These are phyloP conservation scores for Lepidothrix coronata DNA, from an alignment of 2,113 vertebrate species.

Conservation along the genomic window DNA sequence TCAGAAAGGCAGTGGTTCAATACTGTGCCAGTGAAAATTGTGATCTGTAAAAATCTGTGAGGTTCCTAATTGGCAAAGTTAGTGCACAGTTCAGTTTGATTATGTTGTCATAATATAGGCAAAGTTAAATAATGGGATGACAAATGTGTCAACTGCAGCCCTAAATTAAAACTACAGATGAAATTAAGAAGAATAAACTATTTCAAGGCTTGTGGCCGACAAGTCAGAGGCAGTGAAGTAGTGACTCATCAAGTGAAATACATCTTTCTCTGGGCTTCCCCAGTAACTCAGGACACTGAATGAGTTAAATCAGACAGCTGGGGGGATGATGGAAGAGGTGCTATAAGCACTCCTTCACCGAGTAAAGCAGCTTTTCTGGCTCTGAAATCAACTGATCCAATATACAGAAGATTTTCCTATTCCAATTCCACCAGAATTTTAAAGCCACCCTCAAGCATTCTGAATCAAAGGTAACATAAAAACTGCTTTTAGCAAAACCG, in stretches of 20 bases:
- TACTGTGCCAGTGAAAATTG: not conserved
- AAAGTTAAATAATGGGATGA: not conserved
- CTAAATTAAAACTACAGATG: not conserved
- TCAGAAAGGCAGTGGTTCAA: not conserved
- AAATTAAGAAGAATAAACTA: not conserved
- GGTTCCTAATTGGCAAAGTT: not conserved
- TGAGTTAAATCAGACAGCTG: not conserved
- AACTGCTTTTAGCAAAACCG: not conserved
- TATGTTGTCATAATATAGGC: not conserved
- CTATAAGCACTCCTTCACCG: not conserved
- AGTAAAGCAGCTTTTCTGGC: slow-evolving; percentile 14
- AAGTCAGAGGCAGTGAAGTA: not conserved
- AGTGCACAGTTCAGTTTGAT: not conserved
- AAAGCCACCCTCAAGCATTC: slow-evolving; percentile 28
- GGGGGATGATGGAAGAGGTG: slow-evolving; percentile 1
- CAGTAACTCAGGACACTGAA: not conserved
- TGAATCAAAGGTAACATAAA: slow-evolving; percentile 42
- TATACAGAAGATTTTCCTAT: slow-evolving; percentile 7
- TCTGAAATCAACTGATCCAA: slow-evolving; percentile 28
- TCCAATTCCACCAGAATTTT: slow-evolving; percentile 11
- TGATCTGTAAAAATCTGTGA: not conserved
- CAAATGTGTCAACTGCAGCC: not conserved
- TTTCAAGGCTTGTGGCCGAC: not conserved
- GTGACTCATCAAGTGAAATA: not conserved
- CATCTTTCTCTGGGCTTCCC: not conserved